Base-by-base conservation (phyloP, 2,113 vertebrate species). In the Alethe diademata region DNA sequence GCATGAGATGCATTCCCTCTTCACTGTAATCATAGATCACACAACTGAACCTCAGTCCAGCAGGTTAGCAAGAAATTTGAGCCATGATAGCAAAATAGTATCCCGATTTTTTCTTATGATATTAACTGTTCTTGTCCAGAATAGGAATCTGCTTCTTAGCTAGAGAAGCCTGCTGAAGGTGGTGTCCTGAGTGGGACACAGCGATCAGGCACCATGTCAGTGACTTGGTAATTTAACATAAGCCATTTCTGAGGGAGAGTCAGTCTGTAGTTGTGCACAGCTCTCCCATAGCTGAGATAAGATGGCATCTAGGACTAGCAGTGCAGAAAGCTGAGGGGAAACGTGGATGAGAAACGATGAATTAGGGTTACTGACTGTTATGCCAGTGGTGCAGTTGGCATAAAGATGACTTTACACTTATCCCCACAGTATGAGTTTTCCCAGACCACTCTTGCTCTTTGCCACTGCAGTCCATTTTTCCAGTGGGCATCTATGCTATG, bases 371-470 rank as follows among this genome's bases (percentile, higher is more conserved):
- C 42, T 48, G 33, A 38, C 6, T 36, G 14, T 25, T 17, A 45
- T 1, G 11, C 3, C 53, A 38, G 6, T 5, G 16, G 17, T 58
- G 16, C 11, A 67, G 4, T 1, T 56, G 8, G 19, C 14, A 83
- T 19, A 33, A 53, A 57, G 13, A 4, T 29, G 29, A 31, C 8
- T 16, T 75, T 14, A 22, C 15, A 6, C 5, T 64, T 43, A 25
- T 17, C 9, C 8, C n/a, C 0, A 0, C 20, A 51, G 22, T 4
- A 8, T 20, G 3, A 36, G 9, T 70, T 78, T 48, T 24, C n/a
- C 24, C 56, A 36, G 40, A 42, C 4, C 14, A 14, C 14, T 72
- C 66, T 58, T 86, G 5, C n/a, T 67, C 11, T 61, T 89, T 51
- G 15, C 8, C 10, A 65, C 40, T 38, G 24, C 5, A 29, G 6